Evolutionary conservation across 2,797 vertebrate genomes (phyloP), one percentile per base, ranked within the genome.

Genomic region (Tolypeutes matacus): DNA sequence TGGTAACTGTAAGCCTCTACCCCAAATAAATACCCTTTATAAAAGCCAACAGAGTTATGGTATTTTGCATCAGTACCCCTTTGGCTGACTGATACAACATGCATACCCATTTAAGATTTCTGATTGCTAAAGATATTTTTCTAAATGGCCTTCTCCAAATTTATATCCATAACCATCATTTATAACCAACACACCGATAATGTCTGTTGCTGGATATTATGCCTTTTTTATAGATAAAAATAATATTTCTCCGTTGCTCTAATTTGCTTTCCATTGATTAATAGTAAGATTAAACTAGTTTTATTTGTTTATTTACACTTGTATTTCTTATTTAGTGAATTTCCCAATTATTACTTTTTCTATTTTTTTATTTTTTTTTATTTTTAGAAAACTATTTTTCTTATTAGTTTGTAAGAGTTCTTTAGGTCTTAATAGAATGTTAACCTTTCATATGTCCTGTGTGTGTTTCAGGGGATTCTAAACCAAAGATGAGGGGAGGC

Each of bases 261-360:
- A 56, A 34, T 84, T 84, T 95, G 85, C 34, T 65, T 89, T 92
- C 25, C 36, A 72, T 89, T 39, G 39, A 39, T 39, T 86, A 60
- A 34, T 46, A 21, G 7, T 51, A 58, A 36, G 5, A 51, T 53
- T 60, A 31, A 39, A 62, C n/a, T 88, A 56, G 34, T 83, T 39
- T 53, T 20, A 56, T 84, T 82, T 20, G 46, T 84, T 82, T 39
- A 39, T 39, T 39, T 39, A 39, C 18, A 93, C 8, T 23, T 75
- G 2, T 56, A 34, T 72, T 87, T 39, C 39, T 39, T 72, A 72
- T 72, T 95, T 84, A 78, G 53, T 64, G 11, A 64, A 95, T 70
- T 92, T 78, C 10, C 46, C 58, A 23, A 10, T 27, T 64, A 46
- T 78, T 34, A 27, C 17, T 78, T 62, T 64, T 81, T 25, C 51